Evolutionary conservation across 1,140 invertebrate genomes (phyloP), one percentile per base, ranked within the genome.

Genomic region (Pseudobourletiella spinata): DNA sequence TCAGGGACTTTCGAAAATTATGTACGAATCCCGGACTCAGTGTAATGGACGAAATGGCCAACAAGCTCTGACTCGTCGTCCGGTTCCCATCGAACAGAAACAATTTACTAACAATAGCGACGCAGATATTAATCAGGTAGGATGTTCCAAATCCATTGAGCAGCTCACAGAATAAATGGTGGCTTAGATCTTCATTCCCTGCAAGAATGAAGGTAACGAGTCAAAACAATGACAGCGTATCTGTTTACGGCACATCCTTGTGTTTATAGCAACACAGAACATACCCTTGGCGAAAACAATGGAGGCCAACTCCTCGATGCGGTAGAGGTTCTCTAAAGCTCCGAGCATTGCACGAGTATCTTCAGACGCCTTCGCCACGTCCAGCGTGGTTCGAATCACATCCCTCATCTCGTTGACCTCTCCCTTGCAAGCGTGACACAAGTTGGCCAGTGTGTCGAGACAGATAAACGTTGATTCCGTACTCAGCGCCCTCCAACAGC

Each of bases 321-420:
- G 57, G 28, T 52, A 61, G 14, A 70, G 55, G 51, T 70, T 67
- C 39, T 70, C 51, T 6, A 70, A 52, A 28, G 63, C 65, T 20
- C 65, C 63, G 8, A 67, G 54, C 65, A 70, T 65, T 22, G 68
- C 65, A 32, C 68, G 24, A 6, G 68, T 70, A 62, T 70, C 68
- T 57, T 70, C 68, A 1, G 57, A 61, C 15, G 65, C 54, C 25
- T 70, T 70, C 1, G 68, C 68, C n/a, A 70, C 68, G 42, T 70
- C 65, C 28, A 70, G 51, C 14, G 68, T 66, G 0, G 65, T 67
- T 16, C 68, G 35, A 54, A 70, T 70, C 0, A 70, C 59, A 48
- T 70, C 68, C 30, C 68, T n/a, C 65, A 70, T 62, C 61, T 70
- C 68, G 52, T 65, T 70, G n/a, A 57, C 58, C 50, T 70, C 68